Evolutionary conservation across 2,797 vertebrate species (phyloP), one percentile per base, ranked within the genome.

Genomic region (Esox lucius): DNA sequence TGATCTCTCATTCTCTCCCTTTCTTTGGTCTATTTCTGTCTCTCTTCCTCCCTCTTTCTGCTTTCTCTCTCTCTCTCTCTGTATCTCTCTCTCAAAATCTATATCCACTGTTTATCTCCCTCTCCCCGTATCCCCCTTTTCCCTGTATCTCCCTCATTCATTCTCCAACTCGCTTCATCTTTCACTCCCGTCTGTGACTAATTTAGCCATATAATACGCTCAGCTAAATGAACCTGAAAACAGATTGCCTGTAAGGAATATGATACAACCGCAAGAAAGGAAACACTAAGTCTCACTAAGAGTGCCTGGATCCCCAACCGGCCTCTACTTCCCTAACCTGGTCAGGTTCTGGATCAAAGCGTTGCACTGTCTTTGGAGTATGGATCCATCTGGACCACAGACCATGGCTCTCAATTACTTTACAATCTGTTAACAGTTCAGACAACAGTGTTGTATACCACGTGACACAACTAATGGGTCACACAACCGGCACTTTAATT

Each of bases 401-500:
- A 51, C 66, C 81, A 74, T 71, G 28, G 59, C 76, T 83, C 74
- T 69, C 72, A 53, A 51, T 33, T 12, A 65, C 73, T 74, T 75
- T 51, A 73, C 75, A 69, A 78, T 66, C 42, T 56, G 53, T 56
- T 22, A 56, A 22, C 5, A 22, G 7, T 22, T 56, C 53, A 17
- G 19, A 5, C 16, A 19, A 42, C 39, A 16, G 68, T 59, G 75
- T 75, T n/a, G 69, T 64, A 70, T 33, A 15, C 15, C 31, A 56
- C 62, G 31, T 46, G 73, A 81, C 35, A 75, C 74, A 80, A 75
- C 61, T 68, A 22, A 69, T 67, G 56, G 28, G 64, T 68, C 71
- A 78, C 81, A 86, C 84, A 87, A 85, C 6, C 79, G 77, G 16
- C 9, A 84, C 83, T 79, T 83, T 72, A 80, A 87, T 87, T 84